Evolutionary conservation across 2,113 vertebrate genomes (phyloP).

Genomic region (Pampusana beccarii): DNA sequence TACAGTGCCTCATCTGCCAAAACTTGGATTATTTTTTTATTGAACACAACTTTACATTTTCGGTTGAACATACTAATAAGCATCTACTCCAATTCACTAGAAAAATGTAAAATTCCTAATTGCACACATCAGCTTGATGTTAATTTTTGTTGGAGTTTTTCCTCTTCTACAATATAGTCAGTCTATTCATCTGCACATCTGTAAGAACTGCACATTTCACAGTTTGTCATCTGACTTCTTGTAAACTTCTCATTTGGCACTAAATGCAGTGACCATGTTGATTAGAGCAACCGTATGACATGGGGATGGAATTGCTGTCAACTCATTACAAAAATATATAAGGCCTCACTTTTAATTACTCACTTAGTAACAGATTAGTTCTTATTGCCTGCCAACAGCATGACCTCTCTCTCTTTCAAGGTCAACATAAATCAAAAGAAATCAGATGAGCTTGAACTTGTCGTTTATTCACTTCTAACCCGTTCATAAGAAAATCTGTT

Average conservation of each 20-base stretch:
- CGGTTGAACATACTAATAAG: background rate
- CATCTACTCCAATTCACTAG: conserved; percentile 10
- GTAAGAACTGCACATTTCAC: conserved; percentile 22
- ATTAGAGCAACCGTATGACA: conserved; percentile 73
- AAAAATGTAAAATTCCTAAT: conserved; percentile 19
- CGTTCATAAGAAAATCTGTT: conserved; percentile 62
- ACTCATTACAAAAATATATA: conserved; percentile 87
- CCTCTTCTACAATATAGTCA: conserved; percentile 26
- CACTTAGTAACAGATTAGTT: conserved; percentile 77
- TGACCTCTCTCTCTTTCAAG: conserved; percentile 66
- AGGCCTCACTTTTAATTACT: conserved; percentile 89
- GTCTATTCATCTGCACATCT: conserved; percentile 66
- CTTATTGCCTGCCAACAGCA: conserved; percentile 74
- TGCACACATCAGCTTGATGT: background rate
- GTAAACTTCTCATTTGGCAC: conserved; percentile 82
- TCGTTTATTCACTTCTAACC: conserved; percentile 53
- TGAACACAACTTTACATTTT: conserved; percentile 14
- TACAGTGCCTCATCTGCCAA: background rate
- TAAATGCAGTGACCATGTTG: conserved; percentile 81
- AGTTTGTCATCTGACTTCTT: conserved; percentile 76
- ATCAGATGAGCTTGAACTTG: conserved; percentile 69
- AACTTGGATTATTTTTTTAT: background rate
- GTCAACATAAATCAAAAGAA: conserved; percentile 75
- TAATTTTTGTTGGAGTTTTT: conserved; percentile 32
- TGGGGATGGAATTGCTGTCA: conserved; percentile 80